phyloP scores from a whole-genome alignment of 2,888 invertebrate genomes.

The Dorcus hopei region DNA sequence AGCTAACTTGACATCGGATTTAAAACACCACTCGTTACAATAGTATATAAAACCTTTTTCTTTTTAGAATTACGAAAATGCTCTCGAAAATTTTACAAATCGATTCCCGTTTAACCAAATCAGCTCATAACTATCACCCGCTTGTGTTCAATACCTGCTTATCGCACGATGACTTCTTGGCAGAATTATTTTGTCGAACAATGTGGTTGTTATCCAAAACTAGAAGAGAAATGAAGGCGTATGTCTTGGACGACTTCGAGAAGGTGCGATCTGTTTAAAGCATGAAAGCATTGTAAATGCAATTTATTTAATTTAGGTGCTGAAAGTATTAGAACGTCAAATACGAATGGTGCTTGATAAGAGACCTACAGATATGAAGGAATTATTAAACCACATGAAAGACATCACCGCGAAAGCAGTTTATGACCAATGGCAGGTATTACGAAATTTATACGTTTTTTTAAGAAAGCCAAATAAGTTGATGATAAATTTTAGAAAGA shows the following conservation, averaged over 20 bases:
- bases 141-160: constrained; percentile 39
- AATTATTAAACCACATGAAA: constrained; percentile 36
- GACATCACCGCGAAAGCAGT: constrained; percentile 37
- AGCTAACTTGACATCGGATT: too few relatives aligned
- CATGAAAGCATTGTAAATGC: neutral
- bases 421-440: constrained; percentile 41
- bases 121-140: constrained; percentile 39
- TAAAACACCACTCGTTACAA: too few relatives aligned
- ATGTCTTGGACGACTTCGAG: constrained; percentile 40
- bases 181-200: constrained; percentile 43
- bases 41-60: constrained; percentile 1
- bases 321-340: constrained; percentile 42
- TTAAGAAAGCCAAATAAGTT: constrained; percentile 5
- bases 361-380: constrained; percentile 39
- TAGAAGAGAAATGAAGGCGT: constrained; percentile 45
- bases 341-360: constrained; percentile 38
- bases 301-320: constrained; percentile 30
- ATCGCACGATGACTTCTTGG: constrained; percentile 37
- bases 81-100: constrained; percentile 41
- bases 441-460: neutral
- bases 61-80: constrained; percentile 39
- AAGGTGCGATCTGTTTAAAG: constrained; percentile 31
- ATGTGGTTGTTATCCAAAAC: constrained; percentile 46
- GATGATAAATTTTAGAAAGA: constrained; percentile 33
- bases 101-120: constrained; percentile 36